Conservation (phyloP, 2,113 vertebrate genomes). For the Macquaria australasica region DNA sequence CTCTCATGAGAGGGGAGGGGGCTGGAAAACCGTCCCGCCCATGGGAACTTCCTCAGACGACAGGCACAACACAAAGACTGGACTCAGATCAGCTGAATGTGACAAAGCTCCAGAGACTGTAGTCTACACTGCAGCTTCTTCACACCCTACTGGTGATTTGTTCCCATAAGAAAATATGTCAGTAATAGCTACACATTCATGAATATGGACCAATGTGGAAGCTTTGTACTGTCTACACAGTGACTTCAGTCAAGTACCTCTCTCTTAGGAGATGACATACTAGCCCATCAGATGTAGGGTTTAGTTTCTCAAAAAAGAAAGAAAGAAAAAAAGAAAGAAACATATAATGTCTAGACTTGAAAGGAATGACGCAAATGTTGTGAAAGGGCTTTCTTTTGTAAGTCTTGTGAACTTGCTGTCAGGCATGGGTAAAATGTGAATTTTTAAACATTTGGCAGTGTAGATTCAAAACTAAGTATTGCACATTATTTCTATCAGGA, state of each 20-base stretch:
- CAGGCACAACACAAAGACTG: conserved; percentile 49
- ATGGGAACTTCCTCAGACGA: conserved; percentile 55
- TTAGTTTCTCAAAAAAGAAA: conserved; percentile 48
- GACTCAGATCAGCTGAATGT: conserved; percentile 66
- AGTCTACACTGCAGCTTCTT: conserved; percentile 48
- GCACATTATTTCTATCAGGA: conserved; percentile 71
- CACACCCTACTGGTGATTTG: conserved; percentile 78
- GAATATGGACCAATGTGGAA: conserved; percentile 79
- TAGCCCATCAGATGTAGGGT: conserved; percentile 73
- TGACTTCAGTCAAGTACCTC: conserved; percentile 81
- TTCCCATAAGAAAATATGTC: conserved; percentile 85
- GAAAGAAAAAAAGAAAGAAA: conserved; percentile 52
- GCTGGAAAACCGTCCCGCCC: conserved; percentile 31
- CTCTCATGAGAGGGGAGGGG: not conserved
- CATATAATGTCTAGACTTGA: conserved; percentile 77
- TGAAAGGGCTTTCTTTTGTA: conserved; percentile 81
- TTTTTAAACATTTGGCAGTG: conserved; percentile 69
- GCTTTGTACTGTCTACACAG: conserved; percentile 82
- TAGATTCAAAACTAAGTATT: conserved; percentile 67
- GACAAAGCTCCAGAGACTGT: conserved; percentile 67
- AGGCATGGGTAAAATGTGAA: conserved; percentile 70
- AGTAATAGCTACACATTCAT: conserved; percentile 84
- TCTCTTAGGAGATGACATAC: conserved; percentile 82
- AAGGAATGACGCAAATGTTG: conserved; percentile 84
- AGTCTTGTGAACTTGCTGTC: conserved; percentile 76